These are phyloP conservation scores for Coracopsis vasa DNA, from an alignment of 2,113 vertebrate species.

Conservation along the genomic window DNA sequence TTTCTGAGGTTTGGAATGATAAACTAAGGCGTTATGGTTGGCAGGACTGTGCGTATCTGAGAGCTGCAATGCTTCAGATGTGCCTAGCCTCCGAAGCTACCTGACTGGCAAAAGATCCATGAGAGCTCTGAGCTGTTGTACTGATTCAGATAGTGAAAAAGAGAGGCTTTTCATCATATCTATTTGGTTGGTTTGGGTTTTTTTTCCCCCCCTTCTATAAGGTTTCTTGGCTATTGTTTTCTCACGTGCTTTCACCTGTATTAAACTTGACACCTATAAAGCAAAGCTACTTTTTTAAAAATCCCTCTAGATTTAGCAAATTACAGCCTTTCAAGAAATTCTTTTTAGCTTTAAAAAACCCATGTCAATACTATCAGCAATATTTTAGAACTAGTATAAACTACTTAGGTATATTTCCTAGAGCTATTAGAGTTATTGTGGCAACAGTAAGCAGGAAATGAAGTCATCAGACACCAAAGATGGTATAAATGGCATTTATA, in stretches of 20 bases:
- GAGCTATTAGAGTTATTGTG: background rate
- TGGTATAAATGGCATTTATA: background rate
- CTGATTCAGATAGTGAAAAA: background rate
- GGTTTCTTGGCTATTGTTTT: background rate
- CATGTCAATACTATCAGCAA: background rate
- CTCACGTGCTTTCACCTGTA: background rate
- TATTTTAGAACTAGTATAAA: background rate
- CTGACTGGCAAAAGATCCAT: background rate
- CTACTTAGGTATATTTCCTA: background rate
- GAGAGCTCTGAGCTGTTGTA: background rate
- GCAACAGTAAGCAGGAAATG: background rate
- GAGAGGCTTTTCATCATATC: background rate
- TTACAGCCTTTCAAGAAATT: conserved; percentile 6
- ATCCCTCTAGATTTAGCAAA: background rate
- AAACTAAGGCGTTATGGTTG: background rate
- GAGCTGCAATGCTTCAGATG: background rate
- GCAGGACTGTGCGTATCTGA: background rate
- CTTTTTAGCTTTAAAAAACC: background rate
- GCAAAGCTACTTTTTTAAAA: background rate
- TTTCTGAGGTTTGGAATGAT: background rate
- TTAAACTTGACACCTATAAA: background rate
- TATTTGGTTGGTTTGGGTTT: background rate
- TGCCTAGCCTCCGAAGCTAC: background rate
- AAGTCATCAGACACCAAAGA: background rate
- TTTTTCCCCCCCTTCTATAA: background rate